Evolutionary conservation across 2,797 vertebrate species (phyloP), one percentile per base, ranked within the genome.

Genomic region (Otolemur crassicaudatus): DNA sequence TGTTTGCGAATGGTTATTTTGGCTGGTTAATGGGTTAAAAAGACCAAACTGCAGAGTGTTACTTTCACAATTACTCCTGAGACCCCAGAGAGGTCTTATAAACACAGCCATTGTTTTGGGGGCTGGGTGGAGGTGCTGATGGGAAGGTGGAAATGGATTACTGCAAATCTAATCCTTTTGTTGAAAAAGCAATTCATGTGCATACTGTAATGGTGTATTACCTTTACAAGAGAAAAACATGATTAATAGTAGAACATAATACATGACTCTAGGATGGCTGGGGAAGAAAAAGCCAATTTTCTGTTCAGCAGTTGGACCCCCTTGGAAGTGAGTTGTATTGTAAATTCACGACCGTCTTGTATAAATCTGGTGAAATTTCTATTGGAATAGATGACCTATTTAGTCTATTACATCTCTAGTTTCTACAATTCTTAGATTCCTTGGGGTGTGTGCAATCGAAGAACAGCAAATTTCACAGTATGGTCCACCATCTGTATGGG

Each of bases 331-430:
- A 96, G 92, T 88, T 96, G 63, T 91, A 94, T 95, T 97, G 75
- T 97, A 97, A 97, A 97, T 97, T 96, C 90, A 75, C 94, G 94
- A 83, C 22, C 93, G 81, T 96, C 81, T 97, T 94, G 34, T 90
- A 96, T 97, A 97, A 97, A 92, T 97, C 94, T 97, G 60, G 69
- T 86, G 95, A 96, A 77, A 67, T 97, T 97, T 98, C 95, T 96
- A 87, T 97, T 94, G 93, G 95, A 97, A 95, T 97, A 97, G 92
- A 96, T 97, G 97, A 97, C 95, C 97, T 97, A 97, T 95, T 97
- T 97, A 95, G 94, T 95, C 96, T 96, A 94, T 95, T 96, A 93
- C 92, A 94, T 96, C 84, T 94, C 95, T 97, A 56, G 90, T 95
- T 97, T 97, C 93, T 96, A 96, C 82, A 87, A 58, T 87, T 95